These are phyloP conservation scores for Drosophila nebulosa DNA, from an alignment of 1,140 invertebrate genomes.

Conservation along the genomic window DNA sequence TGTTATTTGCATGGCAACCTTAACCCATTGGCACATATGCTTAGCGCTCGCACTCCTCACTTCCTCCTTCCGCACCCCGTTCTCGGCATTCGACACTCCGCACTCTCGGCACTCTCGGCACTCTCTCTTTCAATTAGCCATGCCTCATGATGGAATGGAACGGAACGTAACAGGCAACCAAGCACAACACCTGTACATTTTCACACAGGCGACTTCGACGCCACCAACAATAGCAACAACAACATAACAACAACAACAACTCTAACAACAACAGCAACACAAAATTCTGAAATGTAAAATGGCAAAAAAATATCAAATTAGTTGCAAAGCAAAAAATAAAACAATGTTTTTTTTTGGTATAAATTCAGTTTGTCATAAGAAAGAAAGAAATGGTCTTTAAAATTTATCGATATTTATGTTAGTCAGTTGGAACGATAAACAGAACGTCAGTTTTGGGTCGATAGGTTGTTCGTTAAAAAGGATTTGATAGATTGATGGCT, in stretches of 20 bases:
- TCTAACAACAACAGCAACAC: neutral
- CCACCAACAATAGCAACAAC: neutral
- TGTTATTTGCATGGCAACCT: constrained; percentile 63
- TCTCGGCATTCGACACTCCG: neutral
- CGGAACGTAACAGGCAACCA: neutral
- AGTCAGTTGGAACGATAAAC: no score
- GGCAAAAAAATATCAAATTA: constrained; percentile 72
- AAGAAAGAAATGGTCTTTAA: no score
- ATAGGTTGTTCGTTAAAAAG: no score
- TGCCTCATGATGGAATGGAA: neutral
- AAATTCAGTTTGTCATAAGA: no score
- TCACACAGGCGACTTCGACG: constrained; percentile 31
- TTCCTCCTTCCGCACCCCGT: no score
- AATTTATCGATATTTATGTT: no score
- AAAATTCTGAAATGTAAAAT: constrained; percentile 12
- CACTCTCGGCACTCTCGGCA: constrained; percentile 5
- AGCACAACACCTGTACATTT: constrained; percentile 41
- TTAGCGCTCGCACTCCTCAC: neutral
- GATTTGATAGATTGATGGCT: no score
- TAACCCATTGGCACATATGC: constrained; percentile 67
- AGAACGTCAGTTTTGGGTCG: no score
- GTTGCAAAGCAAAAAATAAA: neutral
- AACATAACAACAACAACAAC: no score
- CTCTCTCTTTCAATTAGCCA: constrained; percentile 64
- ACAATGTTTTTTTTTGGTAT: no score